These are phyloP conservation scores for Dolichomitus sp. DNA, from an alignment of 2,888 invertebrate species.

Conservation along the genomic window DNA sequence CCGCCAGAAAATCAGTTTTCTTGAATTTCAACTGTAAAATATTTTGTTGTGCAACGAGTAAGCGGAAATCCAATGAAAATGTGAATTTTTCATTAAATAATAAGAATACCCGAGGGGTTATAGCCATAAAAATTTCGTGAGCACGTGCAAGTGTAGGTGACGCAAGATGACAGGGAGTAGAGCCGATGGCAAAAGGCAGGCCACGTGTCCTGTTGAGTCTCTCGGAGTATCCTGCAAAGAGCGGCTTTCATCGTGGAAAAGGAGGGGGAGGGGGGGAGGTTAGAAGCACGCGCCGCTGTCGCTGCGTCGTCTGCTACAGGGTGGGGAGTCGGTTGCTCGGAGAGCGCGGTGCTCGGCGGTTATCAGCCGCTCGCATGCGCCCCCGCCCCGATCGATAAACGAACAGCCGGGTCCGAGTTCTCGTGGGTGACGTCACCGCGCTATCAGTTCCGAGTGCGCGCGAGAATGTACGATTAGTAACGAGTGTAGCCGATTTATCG, in stretches of 20 bases:
- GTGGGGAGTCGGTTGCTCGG: neutral
- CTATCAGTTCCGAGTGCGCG: conserved; percentile 34
- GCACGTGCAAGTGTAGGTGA: conserved; percentile 37
- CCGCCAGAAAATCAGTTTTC: too few relatives aligned
- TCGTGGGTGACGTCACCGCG: conserved; percentile 66
- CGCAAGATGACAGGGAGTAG: conserved; percentile 2
- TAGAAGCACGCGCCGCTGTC: conserved; percentile 71
- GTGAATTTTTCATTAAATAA: neutral
- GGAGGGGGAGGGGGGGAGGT: neutral
- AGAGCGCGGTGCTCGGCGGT: neutral
- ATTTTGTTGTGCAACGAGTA: neutral
- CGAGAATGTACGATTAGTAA: conserved; percentile 37
- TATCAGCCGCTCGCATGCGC: conserved; percentile 87
- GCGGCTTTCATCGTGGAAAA: neutral
- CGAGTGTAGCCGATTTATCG: conserved; percentile 29
- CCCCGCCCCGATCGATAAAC: conserved; percentile 84
- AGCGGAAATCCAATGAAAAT: neutral
- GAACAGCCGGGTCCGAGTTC: conserved; percentile 72
- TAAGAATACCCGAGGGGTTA: neutral
- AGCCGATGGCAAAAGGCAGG: neutral
- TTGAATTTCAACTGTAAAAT: neutral
- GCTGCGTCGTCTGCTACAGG: conserved; percentile 11
- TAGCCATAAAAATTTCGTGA: neutral
- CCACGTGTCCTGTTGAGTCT: conserved; percentile 51
- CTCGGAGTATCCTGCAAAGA: conserved; percentile 15